These are phyloP conservation scores for Barbus barbus DNA, from an alignment of 2,113 vertebrate species.

Conservation along the genomic window DNA sequence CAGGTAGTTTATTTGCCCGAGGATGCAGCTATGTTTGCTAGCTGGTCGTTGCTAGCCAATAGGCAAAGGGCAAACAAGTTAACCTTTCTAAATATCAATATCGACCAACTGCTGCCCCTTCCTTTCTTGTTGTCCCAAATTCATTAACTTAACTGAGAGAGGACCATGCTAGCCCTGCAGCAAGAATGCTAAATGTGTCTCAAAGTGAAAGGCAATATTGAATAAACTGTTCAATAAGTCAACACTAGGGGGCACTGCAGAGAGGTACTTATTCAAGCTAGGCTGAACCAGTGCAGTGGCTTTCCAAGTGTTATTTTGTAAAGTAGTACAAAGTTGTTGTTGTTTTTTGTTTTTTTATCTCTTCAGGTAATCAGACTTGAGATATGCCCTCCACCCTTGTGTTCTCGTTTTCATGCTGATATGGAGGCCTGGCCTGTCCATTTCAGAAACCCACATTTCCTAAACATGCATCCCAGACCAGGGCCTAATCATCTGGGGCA, in stretches of 20 bases:
- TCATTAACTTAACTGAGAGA: background rate
- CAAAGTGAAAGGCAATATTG: background rate
- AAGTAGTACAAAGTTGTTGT: too few relatives aligned
- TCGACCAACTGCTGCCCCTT: slow-evolving; percentile 76
- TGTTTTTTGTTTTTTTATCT: too few relatives aligned
- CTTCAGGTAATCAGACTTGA: slow-evolving; percentile 50
- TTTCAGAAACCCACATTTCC: slow-evolving; percentile 46
- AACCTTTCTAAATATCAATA: slow-evolving; percentile 77
- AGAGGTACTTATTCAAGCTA: background rate
- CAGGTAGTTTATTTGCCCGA: background rate
- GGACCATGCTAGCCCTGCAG: background rate
- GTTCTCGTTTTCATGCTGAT: slow-evolving; percentile 69
- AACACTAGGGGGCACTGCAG: slow-evolving; percentile 70
- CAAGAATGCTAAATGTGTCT: background rate
- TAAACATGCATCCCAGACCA: slow-evolving; percentile 48
- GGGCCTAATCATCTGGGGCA: slow-evolving; percentile 51
- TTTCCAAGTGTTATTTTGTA: too few relatives aligned
- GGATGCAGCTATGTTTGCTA: background rate
- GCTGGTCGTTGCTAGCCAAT: background rate
- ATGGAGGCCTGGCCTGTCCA: slow-evolving; percentile 67
- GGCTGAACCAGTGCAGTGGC: background rate
- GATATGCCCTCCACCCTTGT: slow-evolving; percentile 47
- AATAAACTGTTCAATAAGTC: background rate
- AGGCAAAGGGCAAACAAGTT: slow-evolving; percentile 82
- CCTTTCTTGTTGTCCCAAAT: slow-evolving; percentile 72